phyloP scores from a whole-genome alignment of 2,888 invertebrate species.

The Habroteleia sp. region DNA sequence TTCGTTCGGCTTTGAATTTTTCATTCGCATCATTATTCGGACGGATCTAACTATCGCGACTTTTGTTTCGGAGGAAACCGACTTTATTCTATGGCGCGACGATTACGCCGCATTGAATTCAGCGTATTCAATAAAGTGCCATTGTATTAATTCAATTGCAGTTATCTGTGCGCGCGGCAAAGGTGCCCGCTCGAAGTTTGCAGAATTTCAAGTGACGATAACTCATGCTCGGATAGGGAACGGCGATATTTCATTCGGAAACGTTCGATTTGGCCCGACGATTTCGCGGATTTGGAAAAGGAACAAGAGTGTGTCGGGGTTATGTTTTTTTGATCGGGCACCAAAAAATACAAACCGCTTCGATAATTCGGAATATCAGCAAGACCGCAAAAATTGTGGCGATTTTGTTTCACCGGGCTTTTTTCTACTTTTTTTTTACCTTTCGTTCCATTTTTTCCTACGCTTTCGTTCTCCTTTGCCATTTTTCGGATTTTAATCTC shows the following conservation, averaged over 20 bases:
- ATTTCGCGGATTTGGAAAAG: slow-evolving; percentile 51
- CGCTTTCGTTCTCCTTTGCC: not conserved
- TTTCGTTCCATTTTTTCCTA: too few relatives aligned
- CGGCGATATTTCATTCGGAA: slow-evolving; percentile 56
- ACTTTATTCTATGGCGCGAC: slow-evolving; percentile 50
- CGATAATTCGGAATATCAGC: slow-evolving; percentile 16
- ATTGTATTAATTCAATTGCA: slow-evolving; percentile 71
- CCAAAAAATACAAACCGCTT: too few relatives aligned
- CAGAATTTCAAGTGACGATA: slow-evolving; percentile 63
- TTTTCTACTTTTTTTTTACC: too few relatives aligned
- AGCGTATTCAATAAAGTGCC: slow-evolving; percentile 66
- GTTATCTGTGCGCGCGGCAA: slow-evolving; percentile 65
- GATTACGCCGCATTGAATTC: slow-evolving; percentile 63
- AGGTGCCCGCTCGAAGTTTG: slow-evolving; percentile 55
- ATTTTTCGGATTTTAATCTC: slow-evolving; percentile 17
- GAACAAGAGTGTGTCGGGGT: slow-evolving; percentile 18
- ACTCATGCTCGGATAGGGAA: slow-evolving; percentile 59
- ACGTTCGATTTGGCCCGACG: slow-evolving; percentile 58
- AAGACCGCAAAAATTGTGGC: slow-evolving; percentile 4
- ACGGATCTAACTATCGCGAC: slow-evolving; percentile 54
- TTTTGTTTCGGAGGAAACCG: slow-evolving; percentile 50
- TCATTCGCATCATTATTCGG: slow-evolving; percentile 42
- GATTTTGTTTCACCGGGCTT: slow-evolving; percentile 5
- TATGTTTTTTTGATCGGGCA: slow-evolving; percentile 33
- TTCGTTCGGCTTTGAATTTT: slow-evolving; percentile 38